Conservation (phyloP, 1,140 invertebrate genomes). For the Drosophila tsacasi region DNA sequence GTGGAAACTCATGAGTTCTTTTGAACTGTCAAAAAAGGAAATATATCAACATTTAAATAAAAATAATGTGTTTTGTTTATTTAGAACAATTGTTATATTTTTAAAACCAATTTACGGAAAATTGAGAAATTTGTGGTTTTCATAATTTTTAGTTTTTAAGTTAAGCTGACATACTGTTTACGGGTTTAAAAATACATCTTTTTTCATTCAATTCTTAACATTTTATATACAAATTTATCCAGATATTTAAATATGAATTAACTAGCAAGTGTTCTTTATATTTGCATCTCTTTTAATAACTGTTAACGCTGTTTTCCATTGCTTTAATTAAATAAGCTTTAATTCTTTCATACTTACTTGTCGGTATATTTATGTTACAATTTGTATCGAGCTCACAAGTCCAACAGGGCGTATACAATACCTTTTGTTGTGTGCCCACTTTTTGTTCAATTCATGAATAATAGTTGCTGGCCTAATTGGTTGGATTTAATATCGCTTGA, state of each 20-base stretch:
- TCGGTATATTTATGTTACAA: constrained; percentile 3
- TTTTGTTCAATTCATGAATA: constrained; percentile 22
- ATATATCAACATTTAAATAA: no score
- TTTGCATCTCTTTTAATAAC: not conserved
- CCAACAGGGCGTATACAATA: constrained; percentile 1
- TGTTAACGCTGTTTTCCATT: not conserved
- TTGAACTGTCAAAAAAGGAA: not conserved
- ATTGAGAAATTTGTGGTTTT: no score
- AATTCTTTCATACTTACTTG: not conserved
- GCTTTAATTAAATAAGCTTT: not conserved
- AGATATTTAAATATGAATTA: not conserved
- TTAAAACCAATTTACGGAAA: not conserved
- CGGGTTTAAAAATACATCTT: no score
- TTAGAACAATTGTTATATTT: not conserved
- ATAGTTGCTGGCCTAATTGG: constrained; percentile 13
- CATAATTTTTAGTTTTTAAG: no score
- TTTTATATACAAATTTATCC: no score
- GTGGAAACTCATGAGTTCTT: not conserved
- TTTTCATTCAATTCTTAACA: not conserved
- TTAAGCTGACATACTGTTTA: not conserved
- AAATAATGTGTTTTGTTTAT: not conserved
- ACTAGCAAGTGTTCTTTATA: not conserved
- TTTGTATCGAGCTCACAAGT: constrained; percentile 8
- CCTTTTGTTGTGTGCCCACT: constrained; percentile 4
- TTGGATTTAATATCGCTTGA: constrained; percentile 6